Base-by-base conservation (phyloP, 2,797 vertebrate genomes). In the Lindbergichthys nudifrons region DNA sequence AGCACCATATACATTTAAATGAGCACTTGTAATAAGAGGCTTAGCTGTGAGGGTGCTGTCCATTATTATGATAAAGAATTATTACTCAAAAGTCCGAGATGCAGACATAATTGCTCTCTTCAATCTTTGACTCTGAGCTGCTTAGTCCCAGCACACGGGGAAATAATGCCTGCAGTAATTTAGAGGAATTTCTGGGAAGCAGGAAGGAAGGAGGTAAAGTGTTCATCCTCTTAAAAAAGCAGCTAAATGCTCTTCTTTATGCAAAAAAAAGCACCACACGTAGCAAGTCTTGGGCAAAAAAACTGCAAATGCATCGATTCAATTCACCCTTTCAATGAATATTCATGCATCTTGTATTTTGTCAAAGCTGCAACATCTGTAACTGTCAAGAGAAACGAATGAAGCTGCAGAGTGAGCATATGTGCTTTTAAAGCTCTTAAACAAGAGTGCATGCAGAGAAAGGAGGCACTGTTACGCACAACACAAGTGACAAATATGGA, bases 21-120 rank as follows among this genome's bases (percentile, higher is more conserved):
- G 72, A 89, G 80, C 65, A 43, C 80, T 91, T 46, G 50, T 73
- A 77, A 82, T 86, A 83, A 84, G 85, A 82, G 79, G 90, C 81
- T 88, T 89, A 86, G 81, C 79, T 21, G 21, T 45, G 68, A 83
- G 79, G 75, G 79, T 56, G 47, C 75, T 68, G 69, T 45, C 85
- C 64, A 45, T 83, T 82, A 85, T 86, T 83, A 79, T 70, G 83
- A 87, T 77, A 67, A 54, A 23, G 78, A 83, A 80, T 80, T 80
- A 82, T 77, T 87, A 75, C 62, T 46, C 52, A 78, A 75, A 80
- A 10, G 77, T 81, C 74, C 71, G 77, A 68, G 77, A 75, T 69
- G 75, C 52, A 36, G 42, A 46, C 68, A 56, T 75, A 81, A 83
- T 80, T 85, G 75, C 75, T 48, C 58, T 54, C 58, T 54, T 79